These are phyloP conservation scores for Cuculus canorus DNA, from an alignment of 2,797 vertebrate genomes.

Conservation along the genomic window DNA sequence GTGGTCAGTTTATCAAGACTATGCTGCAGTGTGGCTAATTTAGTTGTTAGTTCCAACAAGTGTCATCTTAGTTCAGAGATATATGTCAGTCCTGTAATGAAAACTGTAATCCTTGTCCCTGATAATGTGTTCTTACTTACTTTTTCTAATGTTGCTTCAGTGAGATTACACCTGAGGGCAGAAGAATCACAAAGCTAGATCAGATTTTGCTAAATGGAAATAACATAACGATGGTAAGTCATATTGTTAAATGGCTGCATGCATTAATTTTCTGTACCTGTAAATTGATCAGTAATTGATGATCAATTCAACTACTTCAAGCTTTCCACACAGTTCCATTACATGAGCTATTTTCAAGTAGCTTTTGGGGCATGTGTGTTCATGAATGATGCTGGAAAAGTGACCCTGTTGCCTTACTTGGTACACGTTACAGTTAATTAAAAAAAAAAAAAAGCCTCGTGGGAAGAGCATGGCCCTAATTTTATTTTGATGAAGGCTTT, in stretches of 20 bases:
- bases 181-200: constrained; percentile 95
- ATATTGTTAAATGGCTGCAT: neutral
- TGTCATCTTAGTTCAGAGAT: neutral
- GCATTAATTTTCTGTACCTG: neutral
- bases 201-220: constrained; percentile 96
- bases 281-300: neutral
- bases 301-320: neutral
- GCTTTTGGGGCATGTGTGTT: neutral
- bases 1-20: neutral
- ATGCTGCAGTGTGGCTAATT: neutral
- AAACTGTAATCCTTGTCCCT: neutral
- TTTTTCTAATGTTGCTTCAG: constrained; percentile 71
- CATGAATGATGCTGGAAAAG: neutral
- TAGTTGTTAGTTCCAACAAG: neutral
- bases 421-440: neutral
- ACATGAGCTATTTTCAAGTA: neutral
- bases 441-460: neutral
- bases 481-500: neutral
- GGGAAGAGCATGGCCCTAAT: neutral
- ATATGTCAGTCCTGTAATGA: neutral
- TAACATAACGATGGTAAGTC: constrained; percentile 94
- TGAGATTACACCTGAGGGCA: constrained; percentile 93
- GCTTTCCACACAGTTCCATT: neutral
- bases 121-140: neutral
- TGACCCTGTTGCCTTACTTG: neutral